These are phyloP conservation scores for Bellardia pandia DNA, from an alignment of 2,888 invertebrate species.

Conservation along the genomic window DNA sequence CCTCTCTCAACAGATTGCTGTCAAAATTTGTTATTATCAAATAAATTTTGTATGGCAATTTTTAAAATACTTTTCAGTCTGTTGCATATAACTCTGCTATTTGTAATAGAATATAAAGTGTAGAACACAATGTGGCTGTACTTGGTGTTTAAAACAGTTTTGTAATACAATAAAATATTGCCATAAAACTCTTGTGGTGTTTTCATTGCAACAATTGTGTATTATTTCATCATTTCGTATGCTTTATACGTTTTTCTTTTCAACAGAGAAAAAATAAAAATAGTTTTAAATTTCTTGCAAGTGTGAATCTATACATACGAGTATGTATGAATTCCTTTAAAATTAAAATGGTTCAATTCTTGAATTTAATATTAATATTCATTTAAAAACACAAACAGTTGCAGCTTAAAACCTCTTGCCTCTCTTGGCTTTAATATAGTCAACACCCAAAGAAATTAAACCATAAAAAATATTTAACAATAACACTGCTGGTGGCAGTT, in stretches of 20 bases:
- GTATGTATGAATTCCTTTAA: not conserved
- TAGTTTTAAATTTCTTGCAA: slow-evolving; percentile 18
- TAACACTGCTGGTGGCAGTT: not conserved
- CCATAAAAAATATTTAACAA: slow-evolving; percentile 13
- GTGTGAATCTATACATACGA: no score
- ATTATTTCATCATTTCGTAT: slow-evolving; percentile 21
- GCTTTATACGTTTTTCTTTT: not conserved
- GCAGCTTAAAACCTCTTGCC: not conserved
- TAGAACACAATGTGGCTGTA: not conserved
- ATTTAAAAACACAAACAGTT: not conserved
- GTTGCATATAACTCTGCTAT: not conserved
- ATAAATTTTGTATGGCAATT: no score
- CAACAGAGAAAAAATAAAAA: not conserved
- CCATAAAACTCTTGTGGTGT: slow-evolving; percentile 55
- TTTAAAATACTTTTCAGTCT: not conserved
- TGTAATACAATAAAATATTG: slow-evolving; percentile 58
- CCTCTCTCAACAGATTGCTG: no score
- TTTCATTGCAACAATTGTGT: slow-evolving; percentile 44
- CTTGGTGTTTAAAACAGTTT: slow-evolving; percentile 30
- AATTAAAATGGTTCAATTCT: not conserved
- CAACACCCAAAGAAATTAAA: not conserved
- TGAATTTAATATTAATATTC: slow-evolving; percentile 4
- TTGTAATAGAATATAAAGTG: not conserved
- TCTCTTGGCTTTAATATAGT: slow-evolving; percentile 21
- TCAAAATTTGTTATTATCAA: no score